phyloP scores from a whole-genome alignment of 2,113 vertebrate species.

The Odocoileus virginianus region DNA sequence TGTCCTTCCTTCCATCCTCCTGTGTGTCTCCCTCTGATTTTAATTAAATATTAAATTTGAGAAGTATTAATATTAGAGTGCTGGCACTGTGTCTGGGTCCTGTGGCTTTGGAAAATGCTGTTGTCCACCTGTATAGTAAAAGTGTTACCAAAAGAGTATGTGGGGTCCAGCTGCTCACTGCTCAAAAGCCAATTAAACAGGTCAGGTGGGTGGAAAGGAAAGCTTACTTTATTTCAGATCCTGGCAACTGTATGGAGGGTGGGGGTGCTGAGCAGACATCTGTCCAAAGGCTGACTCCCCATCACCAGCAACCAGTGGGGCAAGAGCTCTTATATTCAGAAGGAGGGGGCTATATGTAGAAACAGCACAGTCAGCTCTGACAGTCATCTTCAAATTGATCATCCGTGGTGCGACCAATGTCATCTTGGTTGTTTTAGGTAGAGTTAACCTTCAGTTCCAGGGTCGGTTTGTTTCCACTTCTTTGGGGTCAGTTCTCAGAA shows the following conservation, averaged over 20 bases:
- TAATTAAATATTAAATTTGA: neutral
- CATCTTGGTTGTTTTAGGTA: neutral
- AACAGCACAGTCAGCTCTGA: neutral
- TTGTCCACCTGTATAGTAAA: neutral
- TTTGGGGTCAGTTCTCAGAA: neutral
- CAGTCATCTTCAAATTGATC: neutral
- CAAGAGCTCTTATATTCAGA: neutral
- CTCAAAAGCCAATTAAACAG: neutral
- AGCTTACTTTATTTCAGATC: neutral
- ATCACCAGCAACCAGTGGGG: neutral
- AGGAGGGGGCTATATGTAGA: neutral
- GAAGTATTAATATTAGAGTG: neutral
- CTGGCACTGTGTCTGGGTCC: neutral
- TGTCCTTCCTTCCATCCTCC: neutral
- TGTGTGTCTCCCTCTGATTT: neutral
- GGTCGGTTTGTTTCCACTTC: neutral
- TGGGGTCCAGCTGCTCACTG: neutral
- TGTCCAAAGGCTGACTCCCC: neutral
- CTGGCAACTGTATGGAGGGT: neutral
- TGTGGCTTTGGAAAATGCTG: neutral
- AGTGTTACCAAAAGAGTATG: neutral
- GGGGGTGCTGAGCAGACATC: neutral
- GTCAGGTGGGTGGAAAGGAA: neutral
- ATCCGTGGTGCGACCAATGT: rapidly evolving
- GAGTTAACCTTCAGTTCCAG: neutral